These are phyloP conservation scores for Dysidea cf. avara DNA, from an alignment of 37 sponge, comb jelly and placozoan genomes.

Conservation along the genomic window DNA sequence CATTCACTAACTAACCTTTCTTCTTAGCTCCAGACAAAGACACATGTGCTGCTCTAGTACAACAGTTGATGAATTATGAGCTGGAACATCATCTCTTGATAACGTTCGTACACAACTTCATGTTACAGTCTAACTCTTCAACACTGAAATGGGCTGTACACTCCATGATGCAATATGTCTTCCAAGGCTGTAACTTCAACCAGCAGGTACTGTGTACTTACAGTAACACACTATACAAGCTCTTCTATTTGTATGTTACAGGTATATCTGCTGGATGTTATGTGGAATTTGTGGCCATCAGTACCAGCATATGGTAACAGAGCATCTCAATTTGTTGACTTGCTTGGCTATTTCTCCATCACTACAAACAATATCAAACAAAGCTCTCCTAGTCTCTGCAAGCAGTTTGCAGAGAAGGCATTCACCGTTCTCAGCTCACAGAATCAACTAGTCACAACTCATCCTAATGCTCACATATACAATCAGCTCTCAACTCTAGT, in stretches of 20 bases:
- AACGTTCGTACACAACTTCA: slow-evolving; percentile 49
- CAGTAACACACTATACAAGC: background rate
- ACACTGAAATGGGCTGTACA: slow-evolving; percentile 78
- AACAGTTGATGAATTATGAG: slow-evolving; percentile 37
- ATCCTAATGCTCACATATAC: slow-evolving; percentile 89
- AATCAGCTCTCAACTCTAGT: slow-evolving; percentile 66
- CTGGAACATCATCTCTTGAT: slow-evolving; percentile 33
- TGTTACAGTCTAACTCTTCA: slow-evolving; percentile 77
- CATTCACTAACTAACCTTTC: no score
- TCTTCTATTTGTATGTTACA: slow-evolving; percentile 6
- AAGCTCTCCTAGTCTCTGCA: no score
- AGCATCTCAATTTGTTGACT: slow-evolving; percentile 89
- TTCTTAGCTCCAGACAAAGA: slow-evolving; percentile 46
- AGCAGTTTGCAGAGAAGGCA: slow-evolving; percentile 39
- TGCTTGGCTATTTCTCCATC: slow-evolving; percentile 76
- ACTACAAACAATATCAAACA: no score
- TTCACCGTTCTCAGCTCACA: slow-evolving; percentile 64
- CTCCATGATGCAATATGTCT: slow-evolving; percentile 50
- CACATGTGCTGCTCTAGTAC: slow-evolving; percentile 27
- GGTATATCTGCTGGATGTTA: slow-evolving; percentile 48
- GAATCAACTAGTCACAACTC: slow-evolving; percentile 60
- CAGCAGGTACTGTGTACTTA: background rate
- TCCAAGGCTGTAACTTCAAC: slow-evolving; percentile 4
- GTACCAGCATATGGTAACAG: slow-evolving; percentile 78
- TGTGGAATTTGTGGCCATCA: slow-evolving; percentile 79